Evolutionary conservation across 2,888 invertebrate species (phyloP), one percentile per base, ranked within the genome.

Genomic region (Campopleginae sp.): DNA sequence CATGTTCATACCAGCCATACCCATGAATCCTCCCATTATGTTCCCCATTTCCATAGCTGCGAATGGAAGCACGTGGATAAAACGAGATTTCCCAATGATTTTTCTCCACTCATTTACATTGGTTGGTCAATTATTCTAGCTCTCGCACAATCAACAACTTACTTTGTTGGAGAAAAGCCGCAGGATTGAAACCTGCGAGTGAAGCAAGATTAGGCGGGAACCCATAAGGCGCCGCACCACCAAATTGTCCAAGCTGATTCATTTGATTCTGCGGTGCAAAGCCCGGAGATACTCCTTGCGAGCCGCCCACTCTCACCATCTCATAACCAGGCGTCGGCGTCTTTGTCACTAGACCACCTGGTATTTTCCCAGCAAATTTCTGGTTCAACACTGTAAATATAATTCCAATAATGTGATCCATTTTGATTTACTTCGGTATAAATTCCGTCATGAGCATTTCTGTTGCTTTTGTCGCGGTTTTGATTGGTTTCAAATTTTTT

Each of bases 141-240:
- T 80, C 51, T 4, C 1, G 54, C 27, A 3, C 23, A 1, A 23
- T 6, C 23, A 14, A 1, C 0, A 3, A 88, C 97, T 97, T 96
- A 97, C 97, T 97, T 95, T 97, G 97, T 94, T 97, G 97, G 94
- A 97, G 95, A 93, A 97, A 95, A 92, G 97, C 96, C 94, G 97
- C 96, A 92, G 97, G 96, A 95, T 95, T 96, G 94, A 95, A 96
- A 75, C 95, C 95, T 33, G 91, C 94, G 91, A 89, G 90, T 61
- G 94, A 88, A 75, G 90, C 87, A 42, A 92, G 85, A 76, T 89
- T 89, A 91, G 86, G 94, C 93, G 92, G 90, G 68, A 92, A 91
- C 33, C 87, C 88, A 27, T 86, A 87, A 38, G 87, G 87, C 1
- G 89, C 84, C 31, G 85, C 89, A 51, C 89, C 88, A 42, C 88